phyloP scores from a whole-genome alignment of 2,888 invertebrate species.

The Gymnocheta viridis region DNA sequence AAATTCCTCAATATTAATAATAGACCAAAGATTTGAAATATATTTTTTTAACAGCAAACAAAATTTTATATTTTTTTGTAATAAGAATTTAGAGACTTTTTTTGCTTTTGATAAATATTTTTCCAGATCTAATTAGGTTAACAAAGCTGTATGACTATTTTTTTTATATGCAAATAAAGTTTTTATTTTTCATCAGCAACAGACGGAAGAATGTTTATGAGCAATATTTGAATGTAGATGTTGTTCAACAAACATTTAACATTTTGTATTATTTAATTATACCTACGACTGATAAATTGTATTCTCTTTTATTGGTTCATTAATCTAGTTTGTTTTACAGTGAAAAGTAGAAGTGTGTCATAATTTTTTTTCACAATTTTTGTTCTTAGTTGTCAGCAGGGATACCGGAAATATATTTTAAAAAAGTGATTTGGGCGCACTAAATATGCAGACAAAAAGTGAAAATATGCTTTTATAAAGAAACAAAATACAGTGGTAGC shows the following conservation, averaged over 20 bases:
- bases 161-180: neutral
- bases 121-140: neutral
- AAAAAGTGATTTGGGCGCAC: no score
- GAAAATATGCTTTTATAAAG: no score
- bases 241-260: conserved; percentile 28
- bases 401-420: no score
- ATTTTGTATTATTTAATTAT: conserved; percentile 52
- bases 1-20: no score
- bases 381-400: no score
- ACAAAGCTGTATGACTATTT: neutral
- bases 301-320: conserved; percentile 46
- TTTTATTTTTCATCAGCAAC: neutral
- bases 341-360: conserved; percentile 25
- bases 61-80: neutral
- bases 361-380: no score
- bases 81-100: neutral
- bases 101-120: neutral
- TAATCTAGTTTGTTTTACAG: conserved; percentile 39
- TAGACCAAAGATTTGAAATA: no score
- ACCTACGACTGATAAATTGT: conserved; percentile 36
- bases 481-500: no score
- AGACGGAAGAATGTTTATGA: conserved; percentile 9
- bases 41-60: no score
- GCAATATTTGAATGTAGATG: conserved; percentile 1
- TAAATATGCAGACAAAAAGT: no score